Conservation (phyloP, 2,797 vertebrate genomes). For the Gouania willdenowi region DNA sequence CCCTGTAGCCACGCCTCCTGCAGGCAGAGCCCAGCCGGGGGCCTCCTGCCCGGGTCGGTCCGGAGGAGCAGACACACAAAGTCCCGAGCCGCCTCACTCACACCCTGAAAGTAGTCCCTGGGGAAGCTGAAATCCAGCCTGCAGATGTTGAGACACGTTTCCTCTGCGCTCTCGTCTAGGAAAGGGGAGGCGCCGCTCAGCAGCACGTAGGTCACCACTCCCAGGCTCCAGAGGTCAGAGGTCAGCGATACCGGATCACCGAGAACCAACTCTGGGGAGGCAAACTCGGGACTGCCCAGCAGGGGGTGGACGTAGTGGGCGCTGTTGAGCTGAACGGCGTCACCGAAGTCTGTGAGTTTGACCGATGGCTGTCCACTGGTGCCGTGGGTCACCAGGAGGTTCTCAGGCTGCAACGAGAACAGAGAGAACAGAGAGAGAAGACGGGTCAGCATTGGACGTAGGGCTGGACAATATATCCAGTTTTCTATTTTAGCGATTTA, state of each 20-base stretch:
- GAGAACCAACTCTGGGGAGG: conserved; percentile 93
- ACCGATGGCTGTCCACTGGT: conserved; percentile 80
- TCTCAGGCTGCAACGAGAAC: conserved; percentile 85
- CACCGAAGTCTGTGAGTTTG: conserved; percentile 92
- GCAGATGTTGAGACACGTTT: conserved; percentile 98
- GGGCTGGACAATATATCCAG: no score
- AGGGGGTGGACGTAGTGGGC: conserved; percentile 88
- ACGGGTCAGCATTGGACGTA: no score
- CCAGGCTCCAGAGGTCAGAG: conserved; percentile 94
- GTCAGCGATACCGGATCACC: conserved; percentile 91
- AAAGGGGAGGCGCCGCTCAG: conserved; percentile 97
- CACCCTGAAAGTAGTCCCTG: conserved; percentile 93
- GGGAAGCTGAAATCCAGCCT: conserved; percentile 98
- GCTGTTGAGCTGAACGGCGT: conserved; percentile 89
- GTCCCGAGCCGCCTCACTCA: conserved; percentile 92
- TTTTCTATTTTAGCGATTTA: no score
- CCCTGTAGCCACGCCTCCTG: conserved; percentile 93
- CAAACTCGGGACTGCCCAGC: conserved; percentile 95
- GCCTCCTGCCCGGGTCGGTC: conserved; percentile 84
- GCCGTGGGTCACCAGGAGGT: conserved; percentile 90
- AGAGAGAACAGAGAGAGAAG: conserved; percentile 8
- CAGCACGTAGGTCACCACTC: conserved; percentile 95
- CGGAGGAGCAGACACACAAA: conserved; percentile 89
- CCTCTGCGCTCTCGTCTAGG: conserved; percentile 95
- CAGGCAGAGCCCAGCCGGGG: conserved; percentile 84